Evolutionary conservation across 2,113 vertebrate species (phyloP).

Genomic region (Myocastor coypus): DNA sequence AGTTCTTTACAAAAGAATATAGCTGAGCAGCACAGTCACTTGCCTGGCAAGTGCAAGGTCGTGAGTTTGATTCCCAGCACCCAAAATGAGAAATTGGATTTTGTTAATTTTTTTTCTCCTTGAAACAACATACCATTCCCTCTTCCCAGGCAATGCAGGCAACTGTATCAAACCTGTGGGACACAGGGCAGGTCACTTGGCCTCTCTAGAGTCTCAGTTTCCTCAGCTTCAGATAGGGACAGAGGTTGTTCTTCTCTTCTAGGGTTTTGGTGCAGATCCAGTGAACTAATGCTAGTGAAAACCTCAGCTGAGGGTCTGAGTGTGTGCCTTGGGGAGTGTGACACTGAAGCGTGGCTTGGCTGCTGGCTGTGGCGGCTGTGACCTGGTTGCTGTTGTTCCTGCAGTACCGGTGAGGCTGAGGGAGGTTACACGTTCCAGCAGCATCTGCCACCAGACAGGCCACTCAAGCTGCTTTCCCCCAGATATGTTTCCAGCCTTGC

Average conservation of each 20-base stretch:
- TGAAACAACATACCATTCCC: background rate
- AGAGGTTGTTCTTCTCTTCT: background rate
- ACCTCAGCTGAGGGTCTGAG: background rate
- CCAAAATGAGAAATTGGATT: background rate
- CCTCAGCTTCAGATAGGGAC: background rate
- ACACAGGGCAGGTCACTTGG: background rate
- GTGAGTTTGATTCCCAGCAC: too few species aligned
- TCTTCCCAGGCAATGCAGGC: background rate
- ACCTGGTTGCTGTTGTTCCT: background rate
- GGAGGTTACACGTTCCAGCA: background rate
- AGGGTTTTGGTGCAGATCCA: background rate
- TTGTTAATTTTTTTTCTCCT: background rate
- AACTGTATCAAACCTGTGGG: background rate
- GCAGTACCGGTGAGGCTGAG: background rate
- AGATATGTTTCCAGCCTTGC: background rate
- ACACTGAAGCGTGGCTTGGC: background rate
- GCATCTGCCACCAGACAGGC: background rate
- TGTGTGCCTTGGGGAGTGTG: background rate
- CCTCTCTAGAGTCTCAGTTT: background rate
- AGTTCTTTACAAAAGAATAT: background rate
- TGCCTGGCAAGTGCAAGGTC: too few species aligned
- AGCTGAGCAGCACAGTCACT: too few species aligned
- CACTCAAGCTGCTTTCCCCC: background rate
- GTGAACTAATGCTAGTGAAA: background rate
- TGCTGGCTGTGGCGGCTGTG: accelerated